These are phyloP conservation scores for Halcyon badia DNA, from an alignment of 2,797 vertebrate genomes.

Conservation along the genomic window DNA sequence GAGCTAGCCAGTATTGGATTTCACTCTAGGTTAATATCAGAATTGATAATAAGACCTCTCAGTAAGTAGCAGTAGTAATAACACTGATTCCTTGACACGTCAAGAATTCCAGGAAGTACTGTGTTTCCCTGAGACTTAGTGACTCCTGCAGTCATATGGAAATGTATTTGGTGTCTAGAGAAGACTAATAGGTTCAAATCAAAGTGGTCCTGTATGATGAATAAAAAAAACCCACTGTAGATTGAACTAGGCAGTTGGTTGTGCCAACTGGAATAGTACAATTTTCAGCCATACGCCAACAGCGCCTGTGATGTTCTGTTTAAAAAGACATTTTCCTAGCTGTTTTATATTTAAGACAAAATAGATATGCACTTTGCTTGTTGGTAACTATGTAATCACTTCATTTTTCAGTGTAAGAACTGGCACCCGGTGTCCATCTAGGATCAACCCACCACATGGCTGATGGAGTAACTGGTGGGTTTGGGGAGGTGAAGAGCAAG, in stretches of 20 bases:
- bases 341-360: background rate
- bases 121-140: background rate
- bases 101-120: conserved; percentile 7
- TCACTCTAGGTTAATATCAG: background rate
- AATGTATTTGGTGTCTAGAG: background rate
- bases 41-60: conserved; percentile 20
- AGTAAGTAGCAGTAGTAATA: background rate
- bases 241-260: background rate
- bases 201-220: background rate
- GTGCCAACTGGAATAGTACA: background rate
- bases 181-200: background rate
- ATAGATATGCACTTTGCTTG: background rate
- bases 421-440: background rate
- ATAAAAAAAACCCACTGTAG: background rate
- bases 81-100: background rate
- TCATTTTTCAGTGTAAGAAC: background rate
- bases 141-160: background rate
- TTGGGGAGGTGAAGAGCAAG: background rate
- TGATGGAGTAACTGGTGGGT: background rate
- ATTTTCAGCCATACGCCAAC: background rate
- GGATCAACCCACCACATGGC: no score
- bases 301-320: background rate
- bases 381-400: background rate
- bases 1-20: conserved; percentile 16
- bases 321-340: background rate